These are phyloP conservation scores for Monochamus saltuarius DNA, from an alignment of 1,140 invertebrate species.

Conservation along the genomic window DNA sequence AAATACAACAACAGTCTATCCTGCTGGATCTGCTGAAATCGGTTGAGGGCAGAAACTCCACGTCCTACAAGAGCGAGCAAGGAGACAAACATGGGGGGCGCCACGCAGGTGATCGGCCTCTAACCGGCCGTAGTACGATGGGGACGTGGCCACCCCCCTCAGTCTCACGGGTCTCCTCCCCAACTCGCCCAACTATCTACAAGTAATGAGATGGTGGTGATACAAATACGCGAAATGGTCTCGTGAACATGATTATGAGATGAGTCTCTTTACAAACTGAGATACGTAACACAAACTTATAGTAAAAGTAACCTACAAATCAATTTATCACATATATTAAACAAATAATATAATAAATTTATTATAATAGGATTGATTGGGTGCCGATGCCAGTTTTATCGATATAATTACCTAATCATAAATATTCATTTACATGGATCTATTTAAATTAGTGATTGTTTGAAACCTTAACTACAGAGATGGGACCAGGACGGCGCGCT, in stretches of 20 bases:
- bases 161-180: constrained; percentile 43
- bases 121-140: constrained; percentile 41
- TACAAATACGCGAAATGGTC: constrained; percentile 36
- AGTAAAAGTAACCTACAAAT: constrained; percentile 49
- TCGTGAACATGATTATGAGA: constrained; percentile 59
- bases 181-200: constrained; percentile 34
- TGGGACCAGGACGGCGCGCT: constrained; percentile 29
- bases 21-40: constrained; percentile 16
- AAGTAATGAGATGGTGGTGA: constrained; percentile 37
- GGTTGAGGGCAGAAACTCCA: constrained; percentile 41
- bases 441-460: constrained; percentile 53
- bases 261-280: constrained; percentile 52
- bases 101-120: constrained; percentile 34
- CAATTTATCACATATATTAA: constrained; percentile 53
- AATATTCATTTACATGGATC: constrained; percentile 44
- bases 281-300: constrained; percentile 50
- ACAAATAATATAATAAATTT: constrained; percentile 44
- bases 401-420: constrained; percentile 40
- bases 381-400: constrained; percentile 47
- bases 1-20: constrained; percentile 1
- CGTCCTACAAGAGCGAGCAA: constrained; percentile 34
- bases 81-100: constrained; percentile 37
- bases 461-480: constrained; percentile 44
- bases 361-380: constrained; percentile 43
- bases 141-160: constrained; percentile 37